A percentile compares a stretch with the other conserved stretches of the same genome.
phyloP scores from a whole-genome alignment of 2,888 invertebrate species.

The Alloplasta piceator region DNA sequence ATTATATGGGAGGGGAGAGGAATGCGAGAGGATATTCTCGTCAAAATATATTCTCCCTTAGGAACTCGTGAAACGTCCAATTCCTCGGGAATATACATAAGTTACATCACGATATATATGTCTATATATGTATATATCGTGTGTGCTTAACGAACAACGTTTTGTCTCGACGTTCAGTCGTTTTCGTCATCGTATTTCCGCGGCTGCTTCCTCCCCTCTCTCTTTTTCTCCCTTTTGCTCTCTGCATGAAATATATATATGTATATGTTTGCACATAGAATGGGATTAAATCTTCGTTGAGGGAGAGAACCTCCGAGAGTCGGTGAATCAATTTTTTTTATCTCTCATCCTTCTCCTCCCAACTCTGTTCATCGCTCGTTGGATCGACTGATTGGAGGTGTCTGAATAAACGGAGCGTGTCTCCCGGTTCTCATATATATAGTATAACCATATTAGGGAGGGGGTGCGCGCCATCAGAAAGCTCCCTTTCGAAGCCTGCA shows the following conservation, averaged over 20 bases:
- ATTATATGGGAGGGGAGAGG: too few species aligned
- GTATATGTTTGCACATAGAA: slow-evolving; percentile 18
- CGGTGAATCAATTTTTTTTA: slow-evolving; percentile 43
- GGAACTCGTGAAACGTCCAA: slow-evolving; percentile 44
- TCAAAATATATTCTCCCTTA: slow-evolving; percentile 21
- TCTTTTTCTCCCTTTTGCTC: background rate
- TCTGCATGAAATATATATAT: background rate
- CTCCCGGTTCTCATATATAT: slow-evolving; percentile 5
- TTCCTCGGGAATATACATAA: slow-evolving; percentile 12
- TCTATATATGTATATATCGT: background rate
- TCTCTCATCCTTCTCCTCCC: slow-evolving; percentile 26
- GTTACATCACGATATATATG: slow-evolving; percentile 2
- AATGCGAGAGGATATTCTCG: slow-evolving; percentile 15
- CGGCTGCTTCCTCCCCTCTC: background rate
- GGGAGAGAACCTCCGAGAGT: slow-evolving; percentile 18
- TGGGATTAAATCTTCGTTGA: slow-evolving; percentile 48
- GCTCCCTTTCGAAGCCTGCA: slow-evolving; percentile 14
- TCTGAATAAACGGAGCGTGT: slow-evolving; percentile 56
- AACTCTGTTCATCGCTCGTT: slow-evolving; percentile 30
- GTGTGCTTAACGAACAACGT: slow-evolving; percentile 44
- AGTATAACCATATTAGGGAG: background rate
- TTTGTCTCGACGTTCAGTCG: slow-evolving; percentile 32
- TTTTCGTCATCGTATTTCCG: slow-evolving; percentile 26
- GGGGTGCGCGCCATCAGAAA: slow-evolving; percentile 18
- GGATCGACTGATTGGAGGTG: slow-evolving; percentile 58